A percentile compares a stretch with the other conserved stretches of the same genome.
These are phyloP conservation scores for Microplitis demolitor DNA, from an alignment of 1,140 invertebrate species.

Conservation along the genomic window DNA sequence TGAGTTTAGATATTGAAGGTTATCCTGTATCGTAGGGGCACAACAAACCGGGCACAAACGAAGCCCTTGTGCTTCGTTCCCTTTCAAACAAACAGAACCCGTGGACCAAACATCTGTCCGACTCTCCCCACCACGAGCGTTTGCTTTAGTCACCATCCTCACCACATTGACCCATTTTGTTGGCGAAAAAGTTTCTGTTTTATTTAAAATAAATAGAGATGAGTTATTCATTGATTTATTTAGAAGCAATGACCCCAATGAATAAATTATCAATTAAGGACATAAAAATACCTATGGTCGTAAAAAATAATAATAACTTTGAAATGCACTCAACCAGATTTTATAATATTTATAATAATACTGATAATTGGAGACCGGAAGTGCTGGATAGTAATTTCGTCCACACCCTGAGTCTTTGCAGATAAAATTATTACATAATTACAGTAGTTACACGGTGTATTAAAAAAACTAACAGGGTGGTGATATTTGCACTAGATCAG, in stretches of 20 bases:
- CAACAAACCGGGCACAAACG: constrained; percentile 53
- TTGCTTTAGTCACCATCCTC: neutral
- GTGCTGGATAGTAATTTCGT: neutral
- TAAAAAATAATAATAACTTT: too few relatives aligned
- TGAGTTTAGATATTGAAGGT: too few relatives aligned
- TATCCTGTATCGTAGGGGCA: constrained; percentile 33
- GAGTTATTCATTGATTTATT: too few relatives aligned
- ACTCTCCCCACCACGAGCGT: constrained; percentile 35
- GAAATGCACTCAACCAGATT: neutral
- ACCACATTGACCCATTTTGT: neutral
- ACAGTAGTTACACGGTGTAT: constrained; percentile 41
- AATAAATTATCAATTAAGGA: too few relatives aligned
- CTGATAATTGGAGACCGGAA: neutral
- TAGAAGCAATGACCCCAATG: too few relatives aligned
- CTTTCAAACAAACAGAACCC: too few relatives aligned
- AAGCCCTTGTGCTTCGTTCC: constrained; percentile 33
- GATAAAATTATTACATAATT: constrained; percentile 36
- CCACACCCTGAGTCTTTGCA: neutral
- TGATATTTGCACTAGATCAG: neutral
- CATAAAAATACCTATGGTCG: too few relatives aligned
- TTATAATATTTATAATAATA: neutral
- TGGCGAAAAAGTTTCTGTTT: neutral
- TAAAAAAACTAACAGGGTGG: neutral
- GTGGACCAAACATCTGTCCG: constrained; percentile 58
- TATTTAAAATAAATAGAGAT: neutral